phyloP scores from a whole-genome alignment of 2,888 invertebrate genomes.

The Rhaphigaster nebulosa region DNA sequence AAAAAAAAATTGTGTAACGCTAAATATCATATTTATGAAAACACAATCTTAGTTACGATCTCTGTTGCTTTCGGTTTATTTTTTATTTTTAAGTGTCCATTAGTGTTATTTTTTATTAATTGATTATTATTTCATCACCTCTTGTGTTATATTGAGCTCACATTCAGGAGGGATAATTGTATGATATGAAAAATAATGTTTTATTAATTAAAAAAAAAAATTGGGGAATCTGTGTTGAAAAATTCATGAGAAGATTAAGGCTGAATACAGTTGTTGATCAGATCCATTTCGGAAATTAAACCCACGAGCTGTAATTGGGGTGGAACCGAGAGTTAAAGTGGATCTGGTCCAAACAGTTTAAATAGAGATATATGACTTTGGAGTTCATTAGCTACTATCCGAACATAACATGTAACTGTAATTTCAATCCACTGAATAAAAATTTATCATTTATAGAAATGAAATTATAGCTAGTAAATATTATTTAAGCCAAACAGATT shows the following conservation, averaged over 20 bases:
- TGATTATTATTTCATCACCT: too few species aligned
- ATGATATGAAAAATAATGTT: not conserved
- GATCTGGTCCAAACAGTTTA: not conserved
- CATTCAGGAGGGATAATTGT: not conserved
- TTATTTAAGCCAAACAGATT: too few species aligned
- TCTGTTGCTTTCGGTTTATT: too few species aligned
- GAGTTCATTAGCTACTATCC: constrained; percentile 9
- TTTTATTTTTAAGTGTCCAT: too few species aligned
- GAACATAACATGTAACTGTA: not conserved
- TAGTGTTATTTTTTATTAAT: too few species aligned
- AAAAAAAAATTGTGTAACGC: too few species aligned
- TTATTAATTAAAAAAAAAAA: not conserved
- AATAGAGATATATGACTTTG: constrained; percentile 11
- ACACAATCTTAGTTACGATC: too few species aligned
- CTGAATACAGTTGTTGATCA: constrained; percentile 10
- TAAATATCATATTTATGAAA: too few species aligned
- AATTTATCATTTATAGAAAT: not conserved
- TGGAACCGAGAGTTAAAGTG: not conserved
- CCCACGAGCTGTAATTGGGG: constrained; percentile 15
- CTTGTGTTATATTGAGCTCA: not conserved
- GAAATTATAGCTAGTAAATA: too few species aligned
- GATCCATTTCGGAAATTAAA: constrained; percentile 33
- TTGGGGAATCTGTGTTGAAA: not conserved
- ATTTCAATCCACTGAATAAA: not conserved
- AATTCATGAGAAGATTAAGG: constrained; percentile 31